These are phyloP conservation scores for Torymus tubicola DNA, from an alignment of 2,888 invertebrate genomes.

Conservation along the genomic window DNA sequence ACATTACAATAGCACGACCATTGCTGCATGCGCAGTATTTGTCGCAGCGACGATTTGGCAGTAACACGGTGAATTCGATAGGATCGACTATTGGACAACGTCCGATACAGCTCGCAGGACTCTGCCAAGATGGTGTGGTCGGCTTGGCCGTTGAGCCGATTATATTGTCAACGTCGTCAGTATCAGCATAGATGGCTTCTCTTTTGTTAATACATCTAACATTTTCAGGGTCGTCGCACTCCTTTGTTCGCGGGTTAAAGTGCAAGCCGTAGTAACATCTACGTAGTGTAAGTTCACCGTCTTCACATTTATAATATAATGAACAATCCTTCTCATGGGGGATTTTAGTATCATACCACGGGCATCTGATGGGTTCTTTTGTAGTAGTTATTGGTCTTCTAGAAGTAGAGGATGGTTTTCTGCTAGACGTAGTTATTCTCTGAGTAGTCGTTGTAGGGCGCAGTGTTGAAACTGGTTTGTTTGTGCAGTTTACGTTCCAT, in stretches of 20 bases:
- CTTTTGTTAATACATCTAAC: background rate
- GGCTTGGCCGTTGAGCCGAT: background rate
- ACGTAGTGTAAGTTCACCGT: background rate
- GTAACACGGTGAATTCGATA: slow-evolving; percentile 13
- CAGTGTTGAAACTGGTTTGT: background rate
- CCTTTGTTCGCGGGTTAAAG: background rate
- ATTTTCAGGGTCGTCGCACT: background rate
- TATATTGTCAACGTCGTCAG: background rate
- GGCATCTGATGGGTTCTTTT: background rate
- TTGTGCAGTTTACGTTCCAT: slow-evolving; percentile 48
- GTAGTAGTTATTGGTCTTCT: slow-evolving; percentile 3
- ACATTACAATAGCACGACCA: slow-evolving; percentile 51
- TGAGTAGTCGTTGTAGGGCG: background rate
- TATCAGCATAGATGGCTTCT: background rate
- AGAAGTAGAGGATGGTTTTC: background rate
- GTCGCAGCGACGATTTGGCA: slow-evolving; percentile 37
- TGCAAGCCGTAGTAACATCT: background rate
- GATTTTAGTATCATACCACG: slow-evolving; percentile 17
- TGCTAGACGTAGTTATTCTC: too few species aligned
- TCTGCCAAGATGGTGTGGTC: slow-evolving; percentile 15
- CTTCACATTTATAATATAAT: slow-evolving; percentile 1
- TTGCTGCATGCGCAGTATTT: slow-evolving; percentile 62
- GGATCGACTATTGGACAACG: slow-evolving; percentile 37
- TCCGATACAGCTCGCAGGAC: slow-evolving; percentile 45
- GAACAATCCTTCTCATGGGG: slow-evolving; percentile 61